phyloP scores from a whole-genome alignment of 2,888 invertebrate genomes.

The Agrenia bidenticulata region DNA sequence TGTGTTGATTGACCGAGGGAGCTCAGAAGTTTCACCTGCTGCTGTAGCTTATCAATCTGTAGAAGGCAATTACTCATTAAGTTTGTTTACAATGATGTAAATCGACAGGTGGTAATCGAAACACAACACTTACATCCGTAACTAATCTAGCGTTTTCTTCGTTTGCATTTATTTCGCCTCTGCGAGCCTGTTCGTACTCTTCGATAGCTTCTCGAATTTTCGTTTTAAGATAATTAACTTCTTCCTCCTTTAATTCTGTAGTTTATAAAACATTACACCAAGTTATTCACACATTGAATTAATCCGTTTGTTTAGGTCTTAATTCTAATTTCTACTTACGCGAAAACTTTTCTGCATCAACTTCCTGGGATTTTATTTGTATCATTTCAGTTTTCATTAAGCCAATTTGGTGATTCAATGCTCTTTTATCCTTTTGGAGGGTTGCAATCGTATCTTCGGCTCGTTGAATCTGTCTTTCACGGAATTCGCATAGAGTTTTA shows the following conservation, averaged over 20 bases:
- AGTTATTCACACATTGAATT: background rate
- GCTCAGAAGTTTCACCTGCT: constrained; percentile 43
- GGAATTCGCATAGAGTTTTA: constrained; percentile 36
- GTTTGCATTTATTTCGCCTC: constrained; percentile 29
- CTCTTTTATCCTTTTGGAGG: constrained; percentile 47
- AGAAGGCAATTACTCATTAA: background rate
- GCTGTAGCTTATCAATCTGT: constrained; percentile 43
- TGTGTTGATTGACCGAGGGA: constrained; percentile 47
- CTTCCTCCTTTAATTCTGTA: constrained; percentile 44
- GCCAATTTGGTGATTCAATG: constrained; percentile 48
- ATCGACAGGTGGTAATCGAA: background rate
- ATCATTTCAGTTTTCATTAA: constrained; percentile 50
- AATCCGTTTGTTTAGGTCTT: no score
- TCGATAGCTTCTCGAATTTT: constrained; percentile 47
- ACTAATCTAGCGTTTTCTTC: constrained; percentile 32
- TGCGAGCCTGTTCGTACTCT: constrained; percentile 44
- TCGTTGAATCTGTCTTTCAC: constrained; percentile 42
- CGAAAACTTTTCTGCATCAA: constrained; percentile 39
- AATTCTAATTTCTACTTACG: constrained; percentile 39
- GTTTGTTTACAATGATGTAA: background rate
- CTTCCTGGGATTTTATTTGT: constrained; percentile 42
- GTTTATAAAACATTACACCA: background rate
- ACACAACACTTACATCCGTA: constrained; percentile 36
- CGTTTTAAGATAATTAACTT: constrained; percentile 41
- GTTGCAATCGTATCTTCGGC: constrained; percentile 37